Evolutionary conservation across 2,113 vertebrate species (phyloP).

Genomic region (Ovis canadensis): DNA sequence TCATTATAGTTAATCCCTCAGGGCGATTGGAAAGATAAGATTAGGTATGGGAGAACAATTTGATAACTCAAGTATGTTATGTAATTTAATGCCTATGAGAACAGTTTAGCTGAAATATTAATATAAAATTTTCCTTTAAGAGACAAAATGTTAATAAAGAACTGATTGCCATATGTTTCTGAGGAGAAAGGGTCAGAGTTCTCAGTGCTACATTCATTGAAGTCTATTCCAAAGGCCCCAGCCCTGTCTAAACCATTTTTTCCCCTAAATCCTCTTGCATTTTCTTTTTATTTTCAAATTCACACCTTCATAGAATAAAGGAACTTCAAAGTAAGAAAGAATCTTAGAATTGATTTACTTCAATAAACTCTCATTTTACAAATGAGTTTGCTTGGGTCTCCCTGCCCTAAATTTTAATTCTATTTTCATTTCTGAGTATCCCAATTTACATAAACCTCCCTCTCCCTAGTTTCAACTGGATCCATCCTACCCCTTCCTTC

Average conservation of each 20-base stretch:
- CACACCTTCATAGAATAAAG: not conserved
- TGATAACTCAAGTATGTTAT: conserved; percentile 6
- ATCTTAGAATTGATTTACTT: not conserved
- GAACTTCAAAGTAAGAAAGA: not conserved
- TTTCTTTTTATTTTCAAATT: not conserved
- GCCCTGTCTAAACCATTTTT: not conserved
- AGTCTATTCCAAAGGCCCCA: not conserved
- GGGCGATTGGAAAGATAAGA: not conserved
- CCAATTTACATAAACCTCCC: not conserved
- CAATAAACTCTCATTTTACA: not conserved
- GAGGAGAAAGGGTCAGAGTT: not conserved
- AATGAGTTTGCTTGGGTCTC: not conserved
- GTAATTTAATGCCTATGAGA: not conserved
- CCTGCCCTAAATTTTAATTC: not conserved
- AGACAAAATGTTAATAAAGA: not conserved
- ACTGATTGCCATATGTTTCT: not conserved
- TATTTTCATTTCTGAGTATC: not conserved
- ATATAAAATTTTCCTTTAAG: not conserved
- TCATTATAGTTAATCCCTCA: not conserved
- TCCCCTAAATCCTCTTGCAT: not conserved
- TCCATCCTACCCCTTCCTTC: not conserved
- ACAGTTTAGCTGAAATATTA: not conserved
- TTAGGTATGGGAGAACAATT: not conserved
- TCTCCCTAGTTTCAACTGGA: fast-evolving
- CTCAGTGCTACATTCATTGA: not conserved